Evolutionary conservation across 2,888 invertebrate genomes (phyloP).

Genomic region (Sinelater perroti): DNA sequence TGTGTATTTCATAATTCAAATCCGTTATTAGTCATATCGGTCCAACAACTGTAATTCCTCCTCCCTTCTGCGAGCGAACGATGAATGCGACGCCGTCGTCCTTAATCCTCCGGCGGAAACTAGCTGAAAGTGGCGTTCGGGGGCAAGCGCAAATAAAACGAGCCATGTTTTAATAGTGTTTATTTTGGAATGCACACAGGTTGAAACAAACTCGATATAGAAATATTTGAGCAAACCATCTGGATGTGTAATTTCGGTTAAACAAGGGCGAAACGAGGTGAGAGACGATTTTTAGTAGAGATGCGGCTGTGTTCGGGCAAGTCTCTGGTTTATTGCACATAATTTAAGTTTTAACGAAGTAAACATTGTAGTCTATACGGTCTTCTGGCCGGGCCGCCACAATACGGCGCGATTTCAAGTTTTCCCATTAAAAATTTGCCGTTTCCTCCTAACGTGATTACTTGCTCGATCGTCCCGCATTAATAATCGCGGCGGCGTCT

Average conservation of each 20-base stretch:
- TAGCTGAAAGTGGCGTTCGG: no score
- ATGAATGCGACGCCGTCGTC: slow-evolving; percentile 24
- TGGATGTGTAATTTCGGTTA: slow-evolving; percentile 52
- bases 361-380: slow-evolving; percentile 49
- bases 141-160: slow-evolving; percentile 39
- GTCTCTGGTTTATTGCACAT: slow-evolving; percentile 55
- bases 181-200: slow-evolving; percentile 58
- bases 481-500: not conserved
- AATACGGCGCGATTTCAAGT: slow-evolving; percentile 30
- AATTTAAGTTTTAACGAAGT: slow-evolving; percentile 57
- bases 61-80: slow-evolving; percentile 35
- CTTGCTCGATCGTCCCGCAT: slow-evolving; percentile 8
- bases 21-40: slow-evolving; percentile 45
- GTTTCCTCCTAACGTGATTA: slow-evolving; percentile 3
- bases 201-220: slow-evolving; percentile 53
- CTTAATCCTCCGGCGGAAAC: not conserved
- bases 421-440: slow-evolving; percentile 30
- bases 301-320: slow-evolving; percentile 50
- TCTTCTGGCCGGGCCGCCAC: slow-evolving; percentile 35
- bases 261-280: slow-evolving; percentile 51
- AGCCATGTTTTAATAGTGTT: slow-evolving; percentile 52
- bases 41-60: slow-evolving; percentile 40
- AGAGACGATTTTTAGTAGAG: slow-evolving; percentile 50
- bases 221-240: slow-evolving; percentile 57
- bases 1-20: slow-evolving; percentile 46